Evolutionary conservation across 2,888 invertebrate species (phyloP), one percentile per base, ranked within the genome.

Genomic region (Linnaemya tessellans): DNA sequence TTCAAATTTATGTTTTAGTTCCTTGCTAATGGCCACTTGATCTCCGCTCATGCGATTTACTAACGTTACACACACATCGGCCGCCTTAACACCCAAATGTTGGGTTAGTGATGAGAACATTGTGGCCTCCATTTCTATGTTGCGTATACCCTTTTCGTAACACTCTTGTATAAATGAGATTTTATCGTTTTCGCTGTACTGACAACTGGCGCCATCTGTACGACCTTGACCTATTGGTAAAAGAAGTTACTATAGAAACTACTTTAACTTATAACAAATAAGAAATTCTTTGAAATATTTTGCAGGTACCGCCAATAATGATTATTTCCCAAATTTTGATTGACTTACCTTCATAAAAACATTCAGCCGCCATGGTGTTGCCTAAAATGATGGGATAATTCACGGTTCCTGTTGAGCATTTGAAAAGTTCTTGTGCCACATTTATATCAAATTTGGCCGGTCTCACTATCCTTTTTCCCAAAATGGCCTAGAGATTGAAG

Each of bases 101-200:
- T 94, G 92, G 7, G 96, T 95, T 68, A 95, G 90, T 0, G 96
- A 95, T 0, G 96, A 94, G 88, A 97, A 96, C 51, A 96, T 95
- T 0, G 95, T 94, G 0, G 95, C 95, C 90, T 97, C 97, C 97
- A 96, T 96, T 91, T 97, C 97, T 70, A 97, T 96, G 89, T 97
- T 97, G 58, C 93, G 93, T 0, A 97, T 95, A 0, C 95, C 96
- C 10, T 84, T 51, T 93, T 89, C 89, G 10, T 93, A 89, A 3
- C 95, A 91, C 30, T 92, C 91, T 0, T 92, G 89, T 13, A 97
- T 91, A 88, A 95, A 97, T 0, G 91, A 89, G 90, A 95, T 91
- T 90, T 96, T 96, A 7, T 96, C 95, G 0, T 92, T 91, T 51
- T 94, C 94, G 0, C 93, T 93, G 90, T 95, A 95, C 35, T 95